Evolutionary conservation across 1,140 invertebrate genomes (phyloP).

Genomic region (Nasonia giraulti): DNA sequence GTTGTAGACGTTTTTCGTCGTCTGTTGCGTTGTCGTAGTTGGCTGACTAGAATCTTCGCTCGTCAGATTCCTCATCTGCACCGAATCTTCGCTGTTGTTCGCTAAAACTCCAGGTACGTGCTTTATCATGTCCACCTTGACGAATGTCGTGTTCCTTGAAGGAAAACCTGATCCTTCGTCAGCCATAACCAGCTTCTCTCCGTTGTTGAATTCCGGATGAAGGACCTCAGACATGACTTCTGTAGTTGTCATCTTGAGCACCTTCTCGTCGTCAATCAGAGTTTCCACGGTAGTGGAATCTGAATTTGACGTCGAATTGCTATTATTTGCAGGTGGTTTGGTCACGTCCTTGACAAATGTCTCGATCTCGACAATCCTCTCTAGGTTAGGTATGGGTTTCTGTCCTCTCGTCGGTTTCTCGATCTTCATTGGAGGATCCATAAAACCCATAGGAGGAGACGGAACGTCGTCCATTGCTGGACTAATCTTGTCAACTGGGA

Average conservation of each 20-base stretch:
- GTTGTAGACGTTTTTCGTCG: constrained; percentile 63
- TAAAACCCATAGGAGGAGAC: not conserved
- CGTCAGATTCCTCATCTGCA: constrained; percentile 20
- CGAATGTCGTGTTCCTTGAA: constrained; percentile 66
- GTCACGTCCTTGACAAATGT: constrained; percentile 57
- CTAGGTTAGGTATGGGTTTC: constrained; percentile 48
- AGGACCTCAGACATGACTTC: constrained; percentile 59
- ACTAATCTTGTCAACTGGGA: constrained; percentile 81
- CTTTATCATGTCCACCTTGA: constrained; percentile 66
- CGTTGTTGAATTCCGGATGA: constrained; percentile 54
- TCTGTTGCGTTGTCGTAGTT: constrained; percentile 33
- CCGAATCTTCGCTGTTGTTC: constrained; percentile 48
- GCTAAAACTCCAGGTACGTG: constrained; percentile 58
- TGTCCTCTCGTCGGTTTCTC: not conserved
- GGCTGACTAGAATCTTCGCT: constrained; percentile 49
- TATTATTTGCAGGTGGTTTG: constrained; percentile 36
- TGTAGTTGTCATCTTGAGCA: constrained; percentile 53
- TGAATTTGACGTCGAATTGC: constrained; percentile 49
- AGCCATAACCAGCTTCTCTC: constrained; percentile 53
- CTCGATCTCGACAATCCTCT: constrained; percentile 58
- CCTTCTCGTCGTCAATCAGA: constrained; percentile 54
- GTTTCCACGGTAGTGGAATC: constrained; percentile 49
- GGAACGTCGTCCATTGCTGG: constrained; percentile 52
- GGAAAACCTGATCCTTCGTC: not conserved
- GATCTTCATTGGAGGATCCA: not conserved